phyloP scores from a whole-genome alignment of 2,888 invertebrate species.

The Lochmaea crataegi region DNA sequence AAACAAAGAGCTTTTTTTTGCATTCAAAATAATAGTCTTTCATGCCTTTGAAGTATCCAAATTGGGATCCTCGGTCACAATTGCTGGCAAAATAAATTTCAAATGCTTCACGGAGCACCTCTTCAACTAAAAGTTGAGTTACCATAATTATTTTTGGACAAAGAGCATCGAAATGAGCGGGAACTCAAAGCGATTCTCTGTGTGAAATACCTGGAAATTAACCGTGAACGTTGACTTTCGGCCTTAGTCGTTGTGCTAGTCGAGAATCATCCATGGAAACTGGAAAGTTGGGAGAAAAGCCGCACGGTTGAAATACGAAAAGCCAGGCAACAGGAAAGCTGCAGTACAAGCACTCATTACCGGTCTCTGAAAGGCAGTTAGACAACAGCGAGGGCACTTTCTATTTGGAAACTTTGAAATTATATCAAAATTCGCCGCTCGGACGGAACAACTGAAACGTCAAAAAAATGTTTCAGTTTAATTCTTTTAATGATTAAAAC shows the following conservation, averaged over 20 bases:
- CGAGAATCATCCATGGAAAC: slow-evolving; percentile 18
- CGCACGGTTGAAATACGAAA: slow-evolving; percentile 32
- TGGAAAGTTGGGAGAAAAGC: slow-evolving; percentile 48
- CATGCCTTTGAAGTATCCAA: slow-evolving; percentile 24
- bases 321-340: slow-evolving; percentile 57
- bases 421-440: slow-evolving; percentile 21
- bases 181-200: slow-evolving; percentile 48
- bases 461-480: no score
- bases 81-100: slow-evolving; percentile 32
- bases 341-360: slow-evolving; percentile 61
- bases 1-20: slow-evolving; percentile 13
- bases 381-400: slow-evolving; percentile 24
- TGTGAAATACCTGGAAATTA: slow-evolving; percentile 63
- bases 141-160: slow-evolving; percentile 34
- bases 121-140: slow-evolving; percentile 36
- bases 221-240: slow-evolving; percentile 56
- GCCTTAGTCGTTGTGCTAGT: slow-evolving; percentile 44
- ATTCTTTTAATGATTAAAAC: no score
- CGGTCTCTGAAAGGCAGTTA: slow-evolving; percentile 37
- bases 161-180: slow-evolving; percentile 36
- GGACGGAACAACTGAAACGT: slow-evolving; percentile 6
- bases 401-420: slow-evolving; percentile 23
- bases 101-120: slow-evolving; percentile 29
- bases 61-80: slow-evolving; percentile 28
- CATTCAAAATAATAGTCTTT: slow-evolving; percentile 30